Evolutionary conservation across 2,113 vertebrate genomes (phyloP).

Genomic region (Muscicapa adusta): DNA sequence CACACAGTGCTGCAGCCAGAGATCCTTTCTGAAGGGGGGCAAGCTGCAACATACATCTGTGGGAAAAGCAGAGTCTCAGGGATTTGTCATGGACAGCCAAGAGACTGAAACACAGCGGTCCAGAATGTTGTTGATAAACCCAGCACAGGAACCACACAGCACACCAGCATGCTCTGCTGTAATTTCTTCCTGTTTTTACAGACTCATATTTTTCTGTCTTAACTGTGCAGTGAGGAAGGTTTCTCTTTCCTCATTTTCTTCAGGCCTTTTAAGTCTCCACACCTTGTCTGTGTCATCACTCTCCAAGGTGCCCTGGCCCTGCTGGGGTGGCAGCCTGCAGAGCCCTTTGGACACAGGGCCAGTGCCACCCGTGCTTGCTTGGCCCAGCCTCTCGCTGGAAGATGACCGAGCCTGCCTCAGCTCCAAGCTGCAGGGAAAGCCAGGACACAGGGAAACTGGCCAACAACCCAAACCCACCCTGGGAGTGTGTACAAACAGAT

Average conservation of each 20-base stretch:
- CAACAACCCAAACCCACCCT: conserved; percentile 13
- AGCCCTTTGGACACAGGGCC: neutral
- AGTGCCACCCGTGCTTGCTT: neutral
- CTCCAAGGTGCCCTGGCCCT: neutral
- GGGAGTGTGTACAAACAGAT: conserved; percentile 15
- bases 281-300: neutral
- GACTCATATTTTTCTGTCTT: neutral
- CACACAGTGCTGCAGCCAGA: neutral
- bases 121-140: neutral
- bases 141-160: neutral
- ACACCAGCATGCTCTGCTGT: neutral
- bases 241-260: neutral
- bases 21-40: neutral
- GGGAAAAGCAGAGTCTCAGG: neutral
- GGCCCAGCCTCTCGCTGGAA: neutral
- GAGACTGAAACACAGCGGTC: neutral
- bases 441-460: neutral
- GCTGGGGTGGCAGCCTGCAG: neutral
- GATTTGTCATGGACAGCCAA: neutral
- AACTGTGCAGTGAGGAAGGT: neutral
- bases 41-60: neutral
- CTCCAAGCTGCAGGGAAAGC: neutral
- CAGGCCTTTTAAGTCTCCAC: neutral
- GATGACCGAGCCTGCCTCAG: neutral
- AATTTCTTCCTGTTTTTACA: neutral